A percentile compares a stretch with the other conserved stretches of the same genome.
These are phyloP conservation scores for Spinibarbus caldwelli DNA, from an alignment of 2,797 vertebrate genomes.

Conservation along the genomic window DNA sequence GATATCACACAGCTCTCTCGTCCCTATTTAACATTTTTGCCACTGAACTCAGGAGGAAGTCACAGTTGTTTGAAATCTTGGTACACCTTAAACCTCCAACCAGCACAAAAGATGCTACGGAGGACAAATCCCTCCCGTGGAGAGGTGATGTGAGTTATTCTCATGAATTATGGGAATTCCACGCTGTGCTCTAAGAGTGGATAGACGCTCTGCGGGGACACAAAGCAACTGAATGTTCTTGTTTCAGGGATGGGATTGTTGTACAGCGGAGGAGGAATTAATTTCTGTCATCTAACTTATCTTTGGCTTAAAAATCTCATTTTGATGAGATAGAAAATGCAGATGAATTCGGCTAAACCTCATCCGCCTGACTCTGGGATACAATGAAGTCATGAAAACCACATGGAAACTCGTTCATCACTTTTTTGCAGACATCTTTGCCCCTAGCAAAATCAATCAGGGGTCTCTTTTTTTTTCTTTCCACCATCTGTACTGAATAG, in stretches of 20 bases:
- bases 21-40: constrained; percentile 52
- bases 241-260: constrained; percentile 36
- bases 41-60: constrained; percentile 51
- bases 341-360: constrained; percentile 33
- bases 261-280: constrained; percentile 25
- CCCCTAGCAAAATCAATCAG: constrained; percentile 41
- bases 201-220: constrained; percentile 32
- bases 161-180: constrained; percentile 33
- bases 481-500: constrained; percentile 21
- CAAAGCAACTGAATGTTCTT: not conserved
- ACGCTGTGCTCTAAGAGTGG: constrained; percentile 40
- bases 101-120: constrained; percentile 47
- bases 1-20: constrained; percentile 50
- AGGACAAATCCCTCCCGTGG: constrained; percentile 23
- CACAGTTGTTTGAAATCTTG: constrained; percentile 49
- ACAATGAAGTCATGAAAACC: constrained; percentile 17
- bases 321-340: constrained; percentile 48
- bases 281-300: constrained; percentile 40
- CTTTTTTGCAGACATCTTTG: constrained; percentile 18
- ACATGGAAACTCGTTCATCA: not conserved
- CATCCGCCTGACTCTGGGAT: constrained; percentile 22
- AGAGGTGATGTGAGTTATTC: constrained; percentile 39
- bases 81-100: constrained; percentile 48
- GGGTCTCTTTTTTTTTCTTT: constrained; percentile 19
- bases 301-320: constrained; percentile 35